Base-by-base conservation (phyloP, 2,113 vertebrate species). In the Capreolus pygargus region DNA sequence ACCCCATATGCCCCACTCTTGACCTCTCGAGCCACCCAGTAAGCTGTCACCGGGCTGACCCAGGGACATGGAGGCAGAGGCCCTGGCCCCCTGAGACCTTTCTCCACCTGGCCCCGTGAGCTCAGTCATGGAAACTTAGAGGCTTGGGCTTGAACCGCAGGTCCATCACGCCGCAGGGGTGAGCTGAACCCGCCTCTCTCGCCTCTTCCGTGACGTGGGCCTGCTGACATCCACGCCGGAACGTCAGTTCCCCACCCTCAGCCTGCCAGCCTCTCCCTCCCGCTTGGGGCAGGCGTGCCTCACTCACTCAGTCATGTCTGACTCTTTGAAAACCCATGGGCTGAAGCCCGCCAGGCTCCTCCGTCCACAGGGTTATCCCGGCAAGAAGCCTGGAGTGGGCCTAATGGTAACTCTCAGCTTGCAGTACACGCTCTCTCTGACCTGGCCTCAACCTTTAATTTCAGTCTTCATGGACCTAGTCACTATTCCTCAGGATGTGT, bases 91-190 rank as follows among this genome's bases (percentile, higher is more conserved):
- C 14, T 54, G 60, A 91, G 25, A 7, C 12, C 3, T 60, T 79
- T 64, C 17, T 43, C 36, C 17, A 5, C 7, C 12, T 55, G 28
- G 19, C 23, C 33, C 21, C 1, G 8, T 25, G 74, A 76, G 6
- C 27, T 58, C 45, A 27, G 28, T 58, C 43, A 21, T 12, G 13
- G 30, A 39, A 74, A 39, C 50, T 5, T 1, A 17, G 39, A 61
- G 21, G 1, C 8, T 7, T 33, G n/a, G 7, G 3, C 43, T 70
- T 67, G 52, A 86, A 13, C 3, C 0, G 1, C 11, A 50, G 14
- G 9, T 30, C 11, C 1, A 2, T 23, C 33, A 7, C 1, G 1
- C 16, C 9, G 6, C 33, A 79, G 14, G 3, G 19, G 33, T 1
- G n/a, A 83, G 50, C 23, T 36, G 27, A 27, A 17, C 1, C 28